Evolutionary conservation across 2,888 invertebrate genomes (phyloP).

Genomic region (Hirtodrosophila histrioides): DNA sequence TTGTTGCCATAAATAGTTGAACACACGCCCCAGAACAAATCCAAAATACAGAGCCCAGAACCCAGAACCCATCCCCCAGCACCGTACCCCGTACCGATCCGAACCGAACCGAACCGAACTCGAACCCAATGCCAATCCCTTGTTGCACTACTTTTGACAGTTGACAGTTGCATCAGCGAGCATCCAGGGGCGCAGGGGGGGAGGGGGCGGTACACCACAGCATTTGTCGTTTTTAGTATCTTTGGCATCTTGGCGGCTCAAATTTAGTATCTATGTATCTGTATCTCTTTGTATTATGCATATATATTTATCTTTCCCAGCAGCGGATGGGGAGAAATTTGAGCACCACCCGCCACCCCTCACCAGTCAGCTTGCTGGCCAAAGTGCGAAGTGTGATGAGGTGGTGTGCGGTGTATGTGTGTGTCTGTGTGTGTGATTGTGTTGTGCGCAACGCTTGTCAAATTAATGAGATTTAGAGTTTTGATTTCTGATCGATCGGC

Average conservation of each 20-base stretch:
- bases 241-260: slow-evolving; percentile 40
- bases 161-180: slow-evolving; percentile 74
- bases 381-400: slow-evolving; percentile 11
- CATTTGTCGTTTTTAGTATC: slow-evolving; percentile 2
- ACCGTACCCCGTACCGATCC: too few species aligned
- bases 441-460: slow-evolving; percentile 65
- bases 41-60: neutral
- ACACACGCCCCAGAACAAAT: slow-evolving; percentile 30
- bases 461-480: slow-evolving; percentile 76
- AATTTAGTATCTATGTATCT: slow-evolving; percentile 51
- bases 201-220: neutral
- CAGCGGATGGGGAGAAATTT: slow-evolving; percentile 48
- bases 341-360: slow-evolving; percentile 17
- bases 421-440: slow-evolving; percentile 29
- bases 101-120: neutral
- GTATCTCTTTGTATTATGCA: slow-evolving; percentile 35
- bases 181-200: neutral
- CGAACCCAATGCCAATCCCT: slow-evolving; percentile 29
- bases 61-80: neutral
- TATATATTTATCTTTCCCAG: slow-evolving; percentile 74
- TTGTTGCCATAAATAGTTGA: slow-evolving; percentile 43
- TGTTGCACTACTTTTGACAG: slow-evolving; percentile 57
- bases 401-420: slow-evolving; percentile 12
- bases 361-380: too few species aligned
- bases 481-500: slow-evolving; percentile 77